These are phyloP conservation scores for Dermolepida albohirtum DNA, from an alignment of 2,888 invertebrate genomes.

Conservation along the genomic window DNA sequence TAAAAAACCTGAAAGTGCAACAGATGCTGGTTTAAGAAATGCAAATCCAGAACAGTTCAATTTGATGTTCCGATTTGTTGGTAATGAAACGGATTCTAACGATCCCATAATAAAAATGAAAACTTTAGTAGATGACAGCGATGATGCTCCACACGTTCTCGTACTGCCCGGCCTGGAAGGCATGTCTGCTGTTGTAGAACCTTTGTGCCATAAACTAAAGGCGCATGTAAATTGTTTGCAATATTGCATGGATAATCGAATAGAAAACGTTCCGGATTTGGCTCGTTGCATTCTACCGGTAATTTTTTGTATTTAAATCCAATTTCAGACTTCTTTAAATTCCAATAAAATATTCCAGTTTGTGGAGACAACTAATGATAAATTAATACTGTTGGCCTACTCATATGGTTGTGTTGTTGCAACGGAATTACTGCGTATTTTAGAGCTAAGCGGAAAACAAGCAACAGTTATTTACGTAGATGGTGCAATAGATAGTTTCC, in stretches of 20 bases:
- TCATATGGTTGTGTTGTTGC: constrained; percentile 85
- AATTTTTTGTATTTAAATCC: not conserved
- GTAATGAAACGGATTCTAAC: not conserved
- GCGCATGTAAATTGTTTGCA: constrained; percentile 69
- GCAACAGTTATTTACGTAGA: constrained; percentile 80
- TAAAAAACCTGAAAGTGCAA: too few relatives aligned
- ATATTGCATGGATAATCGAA: constrained; percentile 65
- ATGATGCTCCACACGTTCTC: constrained; percentile 3
- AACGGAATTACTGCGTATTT: constrained; percentile 77
- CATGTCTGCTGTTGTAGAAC: constrained; percentile 68
- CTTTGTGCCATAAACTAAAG: constrained; percentile 55
- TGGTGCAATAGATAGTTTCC: constrained; percentile 77
- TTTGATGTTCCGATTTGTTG: too few relatives aligned
- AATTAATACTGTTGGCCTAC: constrained; percentile 84
- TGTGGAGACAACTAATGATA: not conserved
- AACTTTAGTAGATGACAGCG: not conserved
- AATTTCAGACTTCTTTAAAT: too few relatives aligned
- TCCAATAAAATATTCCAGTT: not conserved
- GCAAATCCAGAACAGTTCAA: too few relatives aligned
- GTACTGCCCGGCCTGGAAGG: constrained; percentile 79
- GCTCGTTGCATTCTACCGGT: constrained; percentile 59
- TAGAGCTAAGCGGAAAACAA: constrained; percentile 72
- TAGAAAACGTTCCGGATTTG: constrained; percentile 67
- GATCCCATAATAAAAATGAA: constrained; percentile 68
- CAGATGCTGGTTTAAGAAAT: too few relatives aligned